A percentile compares a stretch with the other conserved stretches of the same genome.
phyloP scores from a whole-genome alignment of 2,797 vertebrate genomes.

The Myotis daubentonii region DNA sequence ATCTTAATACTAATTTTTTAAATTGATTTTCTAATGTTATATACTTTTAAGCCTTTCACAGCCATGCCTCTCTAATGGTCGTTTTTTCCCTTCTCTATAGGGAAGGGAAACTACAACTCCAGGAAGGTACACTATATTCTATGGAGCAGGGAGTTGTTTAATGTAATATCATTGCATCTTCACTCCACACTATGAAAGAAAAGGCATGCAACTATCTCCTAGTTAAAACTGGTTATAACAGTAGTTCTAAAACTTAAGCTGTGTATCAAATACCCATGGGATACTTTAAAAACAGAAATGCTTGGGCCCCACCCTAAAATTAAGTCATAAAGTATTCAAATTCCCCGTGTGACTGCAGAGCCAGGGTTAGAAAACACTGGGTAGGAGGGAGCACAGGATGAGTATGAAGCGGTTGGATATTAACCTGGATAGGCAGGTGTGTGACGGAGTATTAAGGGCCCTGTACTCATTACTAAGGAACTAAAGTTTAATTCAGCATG shows the following conservation, averaged over 20 bases:
- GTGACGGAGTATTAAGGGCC: background rate
- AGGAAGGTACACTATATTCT: background rate
- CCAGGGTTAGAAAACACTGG: background rate
- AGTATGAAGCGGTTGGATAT: background rate
- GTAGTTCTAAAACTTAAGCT: background rate
- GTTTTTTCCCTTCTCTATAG: background rate
- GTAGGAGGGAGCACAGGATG: background rate
- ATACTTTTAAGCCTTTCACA: constrained; percentile 17
- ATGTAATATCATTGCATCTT: background rate
- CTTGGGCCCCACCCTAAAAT: background rate
- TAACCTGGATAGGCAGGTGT: background rate
- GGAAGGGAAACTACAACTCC: background rate
- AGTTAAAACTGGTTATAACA: background rate
- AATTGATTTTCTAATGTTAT: constrained; percentile 13
- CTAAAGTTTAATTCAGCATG: background rate
- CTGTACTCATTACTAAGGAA: background rate
- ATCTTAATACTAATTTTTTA: background rate
- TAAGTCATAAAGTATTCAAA: background rate
- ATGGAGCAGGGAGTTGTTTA: background rate
- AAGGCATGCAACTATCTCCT: background rate
- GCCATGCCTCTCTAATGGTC: background rate
- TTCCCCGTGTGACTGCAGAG: background rate
- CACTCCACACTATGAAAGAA: background rate
- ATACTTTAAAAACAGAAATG: background rate
- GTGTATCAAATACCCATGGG: background rate